Evolutionary conservation across 2,797 vertebrate species (phyloP).

Genomic region (Ptychobarbus kaznakovi): DNA sequence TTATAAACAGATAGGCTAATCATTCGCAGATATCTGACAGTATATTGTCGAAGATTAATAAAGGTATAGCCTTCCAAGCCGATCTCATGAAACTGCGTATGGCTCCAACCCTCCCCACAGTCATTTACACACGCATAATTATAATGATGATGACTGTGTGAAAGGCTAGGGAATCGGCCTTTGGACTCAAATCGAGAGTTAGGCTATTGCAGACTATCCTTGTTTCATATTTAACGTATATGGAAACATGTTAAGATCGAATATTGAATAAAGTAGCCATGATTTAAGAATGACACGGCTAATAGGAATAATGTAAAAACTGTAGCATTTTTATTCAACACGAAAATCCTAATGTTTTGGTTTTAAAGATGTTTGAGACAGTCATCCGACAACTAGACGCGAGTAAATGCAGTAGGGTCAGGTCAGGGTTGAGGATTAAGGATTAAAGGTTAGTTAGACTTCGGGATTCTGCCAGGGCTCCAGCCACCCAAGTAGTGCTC

Average conservation of each 20-base stretch:
- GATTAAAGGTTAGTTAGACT: conserved; percentile 46
- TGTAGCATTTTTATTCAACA: neutral
- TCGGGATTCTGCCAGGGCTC: conserved; percentile 43
- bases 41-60: neutral
- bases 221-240: neutral
- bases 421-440: conserved; percentile 40
- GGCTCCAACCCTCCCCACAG: no score
- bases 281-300: neutral
- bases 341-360: neutral
- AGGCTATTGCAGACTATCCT: neutral
- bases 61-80: no score
- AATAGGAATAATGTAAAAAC: neutral
- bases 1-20: conserved; percentile 2
- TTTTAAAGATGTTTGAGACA: neutral
- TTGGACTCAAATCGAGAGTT: neutral
- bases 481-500: conserved; percentile 51
- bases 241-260: neutral
- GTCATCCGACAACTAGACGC: conserved; percentile 24
- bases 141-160: neutral
- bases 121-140: no score
- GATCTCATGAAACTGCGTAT: no score
- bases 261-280: neutral
- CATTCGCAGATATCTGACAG: neutral
- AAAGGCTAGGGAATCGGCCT: neutral
- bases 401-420: conserved; percentile 30